phyloP scores from a whole-genome alignment of 2,113 vertebrate genomes.

The Parus major region DNA sequence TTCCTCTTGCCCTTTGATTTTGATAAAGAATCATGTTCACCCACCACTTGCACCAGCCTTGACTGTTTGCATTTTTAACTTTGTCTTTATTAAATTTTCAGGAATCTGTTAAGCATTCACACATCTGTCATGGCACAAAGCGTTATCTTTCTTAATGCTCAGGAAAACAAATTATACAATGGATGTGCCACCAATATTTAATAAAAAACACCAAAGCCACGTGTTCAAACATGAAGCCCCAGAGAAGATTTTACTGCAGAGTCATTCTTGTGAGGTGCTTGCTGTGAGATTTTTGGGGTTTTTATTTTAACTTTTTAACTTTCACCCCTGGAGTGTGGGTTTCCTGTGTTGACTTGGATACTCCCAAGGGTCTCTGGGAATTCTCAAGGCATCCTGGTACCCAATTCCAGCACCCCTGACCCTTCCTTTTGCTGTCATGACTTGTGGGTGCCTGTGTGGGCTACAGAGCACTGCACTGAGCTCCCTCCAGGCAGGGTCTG shows the following conservation, averaged over 20 bases:
- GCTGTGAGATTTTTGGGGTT: background rate
- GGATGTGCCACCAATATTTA: background rate
- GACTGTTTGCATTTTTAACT: conserved; percentile 45
- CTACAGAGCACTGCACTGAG: background rate
- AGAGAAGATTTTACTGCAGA: background rate
- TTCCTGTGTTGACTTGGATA: background rate
- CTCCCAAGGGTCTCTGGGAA: background rate
- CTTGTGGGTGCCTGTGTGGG: fast-evolving
- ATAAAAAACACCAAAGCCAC: background rate
- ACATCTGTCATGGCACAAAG: background rate
- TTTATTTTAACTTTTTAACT: background rate
- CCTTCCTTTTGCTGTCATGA: background rate
- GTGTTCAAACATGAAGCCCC: background rate
- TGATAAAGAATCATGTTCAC: background rate
- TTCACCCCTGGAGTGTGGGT: background rate
- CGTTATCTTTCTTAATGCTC: background rate
- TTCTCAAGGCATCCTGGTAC: background rate
- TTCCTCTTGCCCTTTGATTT: background rate
- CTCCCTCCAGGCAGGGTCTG: background rate
- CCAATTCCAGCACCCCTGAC: background rate
- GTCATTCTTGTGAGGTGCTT: background rate
- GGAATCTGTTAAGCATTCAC: background rate
- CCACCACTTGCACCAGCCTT: background rate
- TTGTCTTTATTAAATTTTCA: conserved; percentile 45
- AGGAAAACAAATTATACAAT: background rate